Base-by-base conservation (phyloP, 2,113 vertebrate species). In the Saiga tatarica region DNA sequence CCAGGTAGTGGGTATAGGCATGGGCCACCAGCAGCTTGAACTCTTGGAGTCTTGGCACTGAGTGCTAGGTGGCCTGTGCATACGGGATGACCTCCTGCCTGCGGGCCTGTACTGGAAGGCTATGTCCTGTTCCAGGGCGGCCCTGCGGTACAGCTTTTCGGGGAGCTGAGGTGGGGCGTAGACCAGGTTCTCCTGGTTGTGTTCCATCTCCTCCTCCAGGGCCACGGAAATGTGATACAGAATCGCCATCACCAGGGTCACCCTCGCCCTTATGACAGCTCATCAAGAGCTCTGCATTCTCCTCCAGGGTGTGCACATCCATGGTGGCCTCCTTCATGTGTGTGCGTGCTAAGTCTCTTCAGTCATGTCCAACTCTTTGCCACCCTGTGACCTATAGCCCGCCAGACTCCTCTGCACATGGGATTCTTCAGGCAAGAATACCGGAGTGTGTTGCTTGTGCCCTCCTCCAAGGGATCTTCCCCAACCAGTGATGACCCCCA, bases 1-100 rank as follows among this genome's bases (percentile, higher is more conserved):
- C 99, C 17, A 99, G 98, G 98, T 99, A 99, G 0, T 99, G 99
- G 42, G 99, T 99, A 95, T 99, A 99, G 85, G 99, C 98, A 3
- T 99, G 99, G 96, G 99, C 99, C 50, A 99, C 98, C 97, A 99
- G 99, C 71, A 99, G 99, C 97, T 99, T 99, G 0, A 99, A 99
- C 93, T 99, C 97, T 1, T 98, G 98, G 30, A 98, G 98, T 47
- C 99, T 98, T 87, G 98, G 97, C 2, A 98, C 89, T 0, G 99
- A 99, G 98, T 97, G 98, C 84, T 47, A 98, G 23, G 99, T 99
- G 83, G 99, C 99, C 1, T 99, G 98, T 0, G 98, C 98, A 85
- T 98, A 99, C 0, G 99, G 98, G 57, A 99, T 98, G 89, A 76
- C 98, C 89, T 98, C 91, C 91, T 92, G 99, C 99, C 99, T 99